Conservation (phyloP, 1,140 invertebrate genomes). For the Cardiocondyla obscurior region DNA sequence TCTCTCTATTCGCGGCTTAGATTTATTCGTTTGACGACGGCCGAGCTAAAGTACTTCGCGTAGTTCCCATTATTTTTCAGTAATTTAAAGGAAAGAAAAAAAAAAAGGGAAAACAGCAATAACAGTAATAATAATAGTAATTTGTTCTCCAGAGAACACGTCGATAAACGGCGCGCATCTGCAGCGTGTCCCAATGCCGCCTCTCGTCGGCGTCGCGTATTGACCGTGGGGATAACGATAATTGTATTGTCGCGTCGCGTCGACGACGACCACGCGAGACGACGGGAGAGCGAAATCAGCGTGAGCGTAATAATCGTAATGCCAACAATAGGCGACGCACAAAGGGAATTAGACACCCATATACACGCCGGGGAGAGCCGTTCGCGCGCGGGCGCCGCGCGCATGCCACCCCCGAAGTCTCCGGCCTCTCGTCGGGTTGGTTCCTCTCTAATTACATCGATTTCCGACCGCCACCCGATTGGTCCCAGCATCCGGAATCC, state of each 20-base stretch:
- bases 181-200: conserved; percentile 6
- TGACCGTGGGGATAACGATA: conserved; percentile 56
- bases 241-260: conserved; percentile 47
- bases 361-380: conserved; percentile 26
- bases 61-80: background rate
- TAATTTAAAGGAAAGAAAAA: background rate
- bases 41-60: background rate
- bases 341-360: conserved; percentile 56
- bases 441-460: conserved; percentile 55
- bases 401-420: conserved; percentile 16
- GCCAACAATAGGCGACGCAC: conserved; percentile 49
- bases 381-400: conserved; percentile 4
- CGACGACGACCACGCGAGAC: conserved; percentile 44
- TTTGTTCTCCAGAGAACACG: conserved; percentile 31
- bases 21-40: background rate
- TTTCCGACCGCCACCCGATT: conserved; percentile 33
- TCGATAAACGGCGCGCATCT: conserved; percentile 44
- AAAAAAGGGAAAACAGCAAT: background rate
- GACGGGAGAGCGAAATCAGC: conserved; percentile 46
- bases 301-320: conserved; percentile 58
- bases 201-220: conserved; percentile 42
- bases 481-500: conserved; percentile 46
- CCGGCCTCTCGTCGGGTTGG: conserved; percentile 27
- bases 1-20: background rate
- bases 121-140: conserved; percentile 14